Conservation (phyloP, 2,797 vertebrate species). For the Clarias platycephalus region DNA sequence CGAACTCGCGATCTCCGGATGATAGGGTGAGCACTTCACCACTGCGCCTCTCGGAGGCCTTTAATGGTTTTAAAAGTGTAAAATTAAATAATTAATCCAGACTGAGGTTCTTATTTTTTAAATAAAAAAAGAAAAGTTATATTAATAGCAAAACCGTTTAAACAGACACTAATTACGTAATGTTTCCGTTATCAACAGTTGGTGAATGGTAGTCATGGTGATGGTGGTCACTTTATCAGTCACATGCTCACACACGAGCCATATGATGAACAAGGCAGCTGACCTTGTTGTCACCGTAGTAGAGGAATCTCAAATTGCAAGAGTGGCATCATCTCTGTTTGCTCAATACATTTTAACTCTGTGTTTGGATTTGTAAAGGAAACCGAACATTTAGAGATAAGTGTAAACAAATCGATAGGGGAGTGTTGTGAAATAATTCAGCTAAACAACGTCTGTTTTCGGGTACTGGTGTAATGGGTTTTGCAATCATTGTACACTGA, state of each 20-base stretch:
- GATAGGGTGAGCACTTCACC: no score
- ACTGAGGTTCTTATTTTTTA: no score
- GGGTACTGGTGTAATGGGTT: no score
- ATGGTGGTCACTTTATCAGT: no score
- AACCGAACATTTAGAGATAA: neutral
- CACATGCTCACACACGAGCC: neutral
- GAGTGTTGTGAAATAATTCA: neutral
- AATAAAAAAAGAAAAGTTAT: no score
- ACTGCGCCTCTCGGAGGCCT: no score
- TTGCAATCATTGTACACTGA: no score
- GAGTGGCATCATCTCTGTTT: neutral
- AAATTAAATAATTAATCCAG: neutral
- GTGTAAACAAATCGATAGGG: neutral
- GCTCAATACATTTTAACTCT: neutral
- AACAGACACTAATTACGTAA: no score
- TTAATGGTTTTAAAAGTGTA: neutral
- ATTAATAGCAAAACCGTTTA: no score
- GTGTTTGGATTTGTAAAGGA: neutral
- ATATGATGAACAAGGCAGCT: neutral
- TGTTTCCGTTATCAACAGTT: neutral
- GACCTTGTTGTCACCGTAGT: neutral
- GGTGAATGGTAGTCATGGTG: no score
- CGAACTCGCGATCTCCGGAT: no score
- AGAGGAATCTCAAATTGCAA: neutral
- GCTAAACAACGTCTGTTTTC: neutral